Conservation (phyloP, 37 sponge, comb jelly and placozoan species). For the Haliclona indistincta region DNA sequence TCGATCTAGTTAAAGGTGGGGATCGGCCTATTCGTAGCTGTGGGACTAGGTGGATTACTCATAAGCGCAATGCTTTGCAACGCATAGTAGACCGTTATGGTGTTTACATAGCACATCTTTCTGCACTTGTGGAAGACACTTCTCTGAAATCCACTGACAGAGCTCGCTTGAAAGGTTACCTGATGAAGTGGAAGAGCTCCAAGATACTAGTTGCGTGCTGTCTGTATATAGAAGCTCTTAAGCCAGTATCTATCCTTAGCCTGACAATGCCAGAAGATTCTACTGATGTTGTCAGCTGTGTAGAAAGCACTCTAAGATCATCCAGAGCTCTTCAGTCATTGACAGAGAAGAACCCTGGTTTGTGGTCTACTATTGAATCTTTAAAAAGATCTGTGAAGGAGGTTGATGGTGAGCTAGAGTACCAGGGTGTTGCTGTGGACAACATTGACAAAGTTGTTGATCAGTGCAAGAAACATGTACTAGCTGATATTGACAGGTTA, state of each 20-base stretch:
- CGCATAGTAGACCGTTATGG: constrained; percentile 63
- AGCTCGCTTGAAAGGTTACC: constrained; percentile 38
- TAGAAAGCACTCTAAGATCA: constrained; percentile 52
- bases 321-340: too few relatives aligned
- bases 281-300: constrained; percentile 31
- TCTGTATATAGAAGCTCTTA: constrained; percentile 49
- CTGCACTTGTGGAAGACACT: constrained; percentile 16
- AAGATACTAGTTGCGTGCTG: constrained; percentile 41
- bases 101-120: constrained; percentile 40
- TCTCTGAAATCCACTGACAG: constrained; percentile 32
- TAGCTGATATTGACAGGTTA: constrained; percentile 34
- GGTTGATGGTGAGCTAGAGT: too few relatives aligned
- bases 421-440: too few relatives aligned
- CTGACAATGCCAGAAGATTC: constrained; percentile 41
- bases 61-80: constrained; percentile 53
- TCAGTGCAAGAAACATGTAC: too few relatives aligned
- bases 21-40: constrained; percentile 35
- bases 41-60: constrained; percentile 55
- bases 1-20: constrained; percentile 42
- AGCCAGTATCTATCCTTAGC: constrained; percentile 54
- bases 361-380: too few relatives aligned
- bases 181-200: constrained; percentile 43
- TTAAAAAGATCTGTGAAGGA: too few relatives aligned
- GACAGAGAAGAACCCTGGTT: too few relatives aligned
- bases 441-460: too few relatives aligned